Percentiles rank a stretch among this genome's conserved stretches.
phyloP scores from a whole-genome alignment of 2,797 vertebrate genomes.

The Lycodopsis pacificus region DNA sequence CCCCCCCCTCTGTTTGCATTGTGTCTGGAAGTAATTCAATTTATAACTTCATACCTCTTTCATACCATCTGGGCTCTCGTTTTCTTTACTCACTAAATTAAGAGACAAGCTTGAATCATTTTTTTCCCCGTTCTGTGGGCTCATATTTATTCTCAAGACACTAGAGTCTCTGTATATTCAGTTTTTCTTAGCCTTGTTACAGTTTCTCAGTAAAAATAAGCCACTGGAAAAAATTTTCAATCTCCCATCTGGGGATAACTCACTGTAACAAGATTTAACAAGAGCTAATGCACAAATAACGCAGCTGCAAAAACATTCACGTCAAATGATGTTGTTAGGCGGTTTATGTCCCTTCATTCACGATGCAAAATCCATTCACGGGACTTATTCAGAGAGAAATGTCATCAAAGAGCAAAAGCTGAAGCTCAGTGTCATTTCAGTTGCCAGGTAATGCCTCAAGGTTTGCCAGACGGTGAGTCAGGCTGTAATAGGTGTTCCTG shows the following conservation, averaged over 20 bases:
- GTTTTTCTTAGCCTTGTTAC: slow-evolving; percentile 38
- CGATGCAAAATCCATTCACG: slow-evolving; percentile 35
- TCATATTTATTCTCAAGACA: slow-evolving; percentile 76
- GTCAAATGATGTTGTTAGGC: slow-evolving; percentile 42
- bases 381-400: slow-evolving; percentile 17
- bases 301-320: slow-evolving; percentile 71
- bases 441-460: slow-evolving; percentile 43
- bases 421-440: slow-evolving; percentile 50
- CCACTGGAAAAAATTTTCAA: slow-evolving; percentile 49
- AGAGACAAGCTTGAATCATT: slow-evolving; percentile 66
- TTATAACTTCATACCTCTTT: slow-evolving; percentile 78
- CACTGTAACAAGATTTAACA: slow-evolving; percentile 58
- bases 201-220: slow-evolving; percentile 67
- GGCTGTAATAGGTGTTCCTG: slow-evolving; percentile 56
- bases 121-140: slow-evolving; percentile 72
- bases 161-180: slow-evolving; percentile 65
- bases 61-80: slow-evolving; percentile 73
- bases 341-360: slow-evolving; percentile 47
- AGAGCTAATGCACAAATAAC: slow-evolving; percentile 63
- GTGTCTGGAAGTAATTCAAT: slow-evolving; percentile 84
- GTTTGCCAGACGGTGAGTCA: slow-evolving; percentile 55
- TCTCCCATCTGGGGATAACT: slow-evolving; percentile 63
- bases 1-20: slow-evolving; percentile 22
- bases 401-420: slow-evolving; percentile 50
- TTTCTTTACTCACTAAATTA: slow-evolving; percentile 75